phyloP scores from a whole-genome alignment of 2,888 invertebrate species.

The Epirrita christyi region DNA sequence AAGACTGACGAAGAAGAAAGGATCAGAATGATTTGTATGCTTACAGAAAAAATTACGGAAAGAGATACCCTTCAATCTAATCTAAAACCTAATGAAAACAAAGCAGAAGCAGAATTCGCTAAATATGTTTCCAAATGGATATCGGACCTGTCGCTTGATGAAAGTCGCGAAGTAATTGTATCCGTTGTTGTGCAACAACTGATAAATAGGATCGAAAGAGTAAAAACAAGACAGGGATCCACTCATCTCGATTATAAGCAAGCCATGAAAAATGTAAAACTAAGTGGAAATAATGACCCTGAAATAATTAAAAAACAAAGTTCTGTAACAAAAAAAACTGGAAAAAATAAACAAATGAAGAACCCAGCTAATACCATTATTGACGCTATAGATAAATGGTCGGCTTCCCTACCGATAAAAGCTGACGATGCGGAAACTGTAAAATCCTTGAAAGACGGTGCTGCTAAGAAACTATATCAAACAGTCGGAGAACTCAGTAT shows the following conservation, averaged over 20 bases:
- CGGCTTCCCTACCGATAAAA: conserved; percentile 53
- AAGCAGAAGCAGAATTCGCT: conserved; percentile 43
- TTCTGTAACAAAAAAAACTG: conserved; percentile 12
- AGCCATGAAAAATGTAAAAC: not conserved
- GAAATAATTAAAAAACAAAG: conserved; percentile 12
- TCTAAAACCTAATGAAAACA: conserved; percentile 35
- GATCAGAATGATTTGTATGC: conserved; percentile 51
- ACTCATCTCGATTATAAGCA: conserved; percentile 7
- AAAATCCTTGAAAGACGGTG: conserved; percentile 47
- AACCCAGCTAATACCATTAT: conserved; percentile 48
- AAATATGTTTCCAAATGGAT: conserved; percentile 58
- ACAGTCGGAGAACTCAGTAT: conserved; percentile 58
- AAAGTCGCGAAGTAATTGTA: conserved; percentile 43
- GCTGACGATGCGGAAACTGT: conserved; percentile 38
- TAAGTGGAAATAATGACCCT: not conserved
- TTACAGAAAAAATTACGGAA: conserved; percentile 55
- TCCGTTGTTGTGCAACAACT: conserved; percentile 55
- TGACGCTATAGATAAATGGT: conserved; percentile 63
- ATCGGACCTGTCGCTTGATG: conserved; percentile 51
- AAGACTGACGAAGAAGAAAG: conserved; percentile 40
- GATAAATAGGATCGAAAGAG: conserved; percentile 52
- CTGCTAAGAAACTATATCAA: conserved; percentile 56
- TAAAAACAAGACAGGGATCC: conserved; percentile 29
- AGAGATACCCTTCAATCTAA: conserved; percentile 35
- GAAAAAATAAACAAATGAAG: conserved; percentile 22